Conservation (phyloP, 2,888 invertebrate species). For the Drosophila kambysellisi region DNA sequence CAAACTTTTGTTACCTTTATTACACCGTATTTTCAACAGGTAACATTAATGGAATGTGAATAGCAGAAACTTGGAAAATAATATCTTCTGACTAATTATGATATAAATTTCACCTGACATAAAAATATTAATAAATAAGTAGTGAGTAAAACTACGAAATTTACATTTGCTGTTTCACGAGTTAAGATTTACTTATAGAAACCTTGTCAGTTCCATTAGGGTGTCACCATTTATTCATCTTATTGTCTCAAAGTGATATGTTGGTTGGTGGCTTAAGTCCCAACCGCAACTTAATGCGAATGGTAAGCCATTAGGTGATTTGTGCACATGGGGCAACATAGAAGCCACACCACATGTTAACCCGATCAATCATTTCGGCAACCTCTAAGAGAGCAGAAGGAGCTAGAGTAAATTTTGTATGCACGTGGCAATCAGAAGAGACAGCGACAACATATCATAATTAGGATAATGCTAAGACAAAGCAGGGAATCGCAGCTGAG, state of each 20-base stretch:
- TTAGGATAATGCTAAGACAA: conserved; percentile 70
- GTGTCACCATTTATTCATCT: not conserved
- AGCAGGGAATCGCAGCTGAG: conserved; percentile 37
- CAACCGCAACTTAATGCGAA: not conserved
- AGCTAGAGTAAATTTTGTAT: conserved; percentile 21
- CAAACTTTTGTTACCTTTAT: not conserved
- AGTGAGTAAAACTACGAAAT: no score
- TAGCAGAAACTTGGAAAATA: not conserved
- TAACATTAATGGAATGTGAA: not conserved
- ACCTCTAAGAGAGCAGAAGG: conserved; percentile 24
- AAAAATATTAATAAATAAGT: not conserved
- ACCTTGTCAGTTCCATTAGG: not conserved
- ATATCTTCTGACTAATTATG: not conserved
- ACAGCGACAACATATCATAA: conserved; percentile 53
- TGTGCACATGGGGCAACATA: conserved; percentile 5
- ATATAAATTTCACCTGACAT: not conserved
- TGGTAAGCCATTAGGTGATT: conserved; percentile 21
- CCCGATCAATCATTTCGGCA: conserved; percentile 51
- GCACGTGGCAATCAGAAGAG: conserved; percentile 55
- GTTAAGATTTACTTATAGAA: not conserved
- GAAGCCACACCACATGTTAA: conserved; percentile 13
- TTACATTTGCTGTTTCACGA: not conserved
- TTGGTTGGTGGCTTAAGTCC: not conserved
- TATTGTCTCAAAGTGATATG: not conserved
- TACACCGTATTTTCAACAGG: not conserved